These are phyloP conservation scores for Gymnothorax reevesii DNA, from an alignment of 2,797 vertebrate genomes.

Conservation along the genomic window DNA sequence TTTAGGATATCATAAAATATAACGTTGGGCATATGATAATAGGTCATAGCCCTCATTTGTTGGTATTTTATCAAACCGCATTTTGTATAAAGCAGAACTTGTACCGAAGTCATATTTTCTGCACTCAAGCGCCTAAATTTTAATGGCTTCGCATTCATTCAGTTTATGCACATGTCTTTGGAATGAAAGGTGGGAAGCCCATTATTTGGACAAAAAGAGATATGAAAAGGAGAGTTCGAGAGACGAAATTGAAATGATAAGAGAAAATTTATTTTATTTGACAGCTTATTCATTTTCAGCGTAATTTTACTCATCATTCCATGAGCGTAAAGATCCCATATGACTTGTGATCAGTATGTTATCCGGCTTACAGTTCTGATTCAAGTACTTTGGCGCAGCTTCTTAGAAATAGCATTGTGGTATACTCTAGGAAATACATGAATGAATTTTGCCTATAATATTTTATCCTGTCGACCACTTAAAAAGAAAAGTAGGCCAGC, in stretches of 20 bases:
- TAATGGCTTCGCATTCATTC: not conserved
- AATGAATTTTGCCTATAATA: not conserved
- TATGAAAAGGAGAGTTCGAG: not conserved
- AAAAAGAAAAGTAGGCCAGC: not conserved
- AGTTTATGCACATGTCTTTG: not conserved
- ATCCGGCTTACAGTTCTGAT: not conserved
- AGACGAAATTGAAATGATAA: not conserved
- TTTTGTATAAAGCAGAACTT: not conserved
- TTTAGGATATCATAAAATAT: not conserved
- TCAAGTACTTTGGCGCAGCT: not conserved
- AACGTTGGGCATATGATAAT: not conserved
- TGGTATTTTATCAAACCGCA: not conserved
- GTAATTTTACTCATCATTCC: not conserved
- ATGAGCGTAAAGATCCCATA: not conserved
- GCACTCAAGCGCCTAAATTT: not conserved
- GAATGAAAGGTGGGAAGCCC: not conserved
- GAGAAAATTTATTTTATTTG: not conserved
- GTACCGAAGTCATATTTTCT: not conserved
- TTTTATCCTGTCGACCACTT: not conserved
- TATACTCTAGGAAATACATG: conserved; percentile 14
- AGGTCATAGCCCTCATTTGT: not conserved
- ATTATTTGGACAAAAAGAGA: too few relatives aligned
- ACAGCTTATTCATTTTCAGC: not conserved
- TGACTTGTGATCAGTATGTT: not conserved
- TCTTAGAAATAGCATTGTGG: not conserved